Base-by-base conservation (phyloP, 2,113 vertebrate species). In the Caranx ignobilis region DNA sequence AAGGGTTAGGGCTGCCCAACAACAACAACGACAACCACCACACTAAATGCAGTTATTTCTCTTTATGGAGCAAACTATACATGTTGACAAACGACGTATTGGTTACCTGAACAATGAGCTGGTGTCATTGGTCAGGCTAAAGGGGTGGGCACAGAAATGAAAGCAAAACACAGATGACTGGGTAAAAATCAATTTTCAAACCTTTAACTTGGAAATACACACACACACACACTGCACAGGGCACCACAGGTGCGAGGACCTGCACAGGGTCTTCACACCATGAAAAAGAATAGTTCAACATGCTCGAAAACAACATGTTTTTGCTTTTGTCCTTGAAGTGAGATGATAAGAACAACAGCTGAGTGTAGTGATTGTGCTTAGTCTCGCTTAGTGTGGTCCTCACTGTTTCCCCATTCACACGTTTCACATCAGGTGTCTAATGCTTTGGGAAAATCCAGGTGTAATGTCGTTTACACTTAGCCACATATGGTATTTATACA, bases 41-140 rank as follows among this genome's bases (percentile, higher is more conserved):
- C 11, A 61, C 54, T 66, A 12, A 73, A 39, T 12, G 50, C 6
- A 54, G 57, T 73, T 78, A 47, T 63, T 74, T 2, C 21, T 65
- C 52, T 11, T 3, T 3, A 55, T 4, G 31, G 2, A 61, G 19
- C 3, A 70, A 62, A 70, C 47, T 43, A 55, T 18, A 59, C 35
- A 71, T 19, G 31, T 32, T 34, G 4, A 63, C 13, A 67, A 72
- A 83, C 75, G 77, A 71, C 79, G 75, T 74, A 81, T 87, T 68
- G 56, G 71, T 94, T 92, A 94, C 94, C 91, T 93, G 87, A 80
- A 73, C 37, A 57, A 81, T 6, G 32, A 43, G 63, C 81, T 63
- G 82, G 74, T 78, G 77, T 55, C 79, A 82, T 11, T 87, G 87
- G 87, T 91, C 92, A 92, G 60, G 88, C 89, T 93, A 56, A 67